Evolutionary conservation across 1,140 invertebrate species (phyloP).

Genomic region (Forficula auricularia): DNA sequence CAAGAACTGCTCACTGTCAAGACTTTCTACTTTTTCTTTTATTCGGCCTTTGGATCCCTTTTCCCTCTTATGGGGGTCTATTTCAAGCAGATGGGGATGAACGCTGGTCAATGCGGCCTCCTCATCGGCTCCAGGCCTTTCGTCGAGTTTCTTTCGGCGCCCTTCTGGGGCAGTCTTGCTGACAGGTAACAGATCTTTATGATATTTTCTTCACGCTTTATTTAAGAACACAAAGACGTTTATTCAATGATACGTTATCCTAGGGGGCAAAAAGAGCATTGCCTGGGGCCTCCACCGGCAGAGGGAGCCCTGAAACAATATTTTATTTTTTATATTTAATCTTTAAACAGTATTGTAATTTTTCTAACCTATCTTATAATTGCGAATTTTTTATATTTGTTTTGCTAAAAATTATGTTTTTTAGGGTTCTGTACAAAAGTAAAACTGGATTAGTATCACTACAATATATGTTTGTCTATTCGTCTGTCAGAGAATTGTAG

Average conservation of each 20-base stretch:
- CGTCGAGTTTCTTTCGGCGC: constrained; percentile 91
- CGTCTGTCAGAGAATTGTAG: too few relatives aligned
- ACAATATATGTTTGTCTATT: too few relatives aligned
- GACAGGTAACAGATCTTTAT: constrained; percentile 65
- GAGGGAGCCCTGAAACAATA: too few relatives aligned
- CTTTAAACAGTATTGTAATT: too few relatives aligned
- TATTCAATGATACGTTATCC: not conserved
- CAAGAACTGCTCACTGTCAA: constrained; percentile 83
- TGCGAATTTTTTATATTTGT: too few relatives aligned
- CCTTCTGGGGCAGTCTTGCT: constrained; percentile 92
- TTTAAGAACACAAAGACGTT: not conserved
- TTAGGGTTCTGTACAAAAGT: too few relatives aligned
- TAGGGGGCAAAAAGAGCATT: not conserved
- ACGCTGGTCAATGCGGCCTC: constrained; percentile 82
- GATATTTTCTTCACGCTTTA: not conserved
- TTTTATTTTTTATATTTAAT: too few relatives aligned
- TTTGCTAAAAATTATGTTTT: too few relatives aligned
- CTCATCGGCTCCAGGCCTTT: constrained; percentile 85
- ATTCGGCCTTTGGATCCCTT: constrained; percentile 93
- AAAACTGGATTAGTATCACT: too few relatives aligned
- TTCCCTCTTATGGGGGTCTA: constrained; percentile 97
- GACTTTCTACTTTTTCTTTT: constrained; percentile 98
- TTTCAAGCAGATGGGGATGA: constrained; percentile 98
- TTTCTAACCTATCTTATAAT: too few relatives aligned
- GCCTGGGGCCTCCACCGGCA: not conserved